phyloP scores from a whole-genome alignment of 2,113 vertebrate genomes.

The Gadus macrocephalus region DNA sequence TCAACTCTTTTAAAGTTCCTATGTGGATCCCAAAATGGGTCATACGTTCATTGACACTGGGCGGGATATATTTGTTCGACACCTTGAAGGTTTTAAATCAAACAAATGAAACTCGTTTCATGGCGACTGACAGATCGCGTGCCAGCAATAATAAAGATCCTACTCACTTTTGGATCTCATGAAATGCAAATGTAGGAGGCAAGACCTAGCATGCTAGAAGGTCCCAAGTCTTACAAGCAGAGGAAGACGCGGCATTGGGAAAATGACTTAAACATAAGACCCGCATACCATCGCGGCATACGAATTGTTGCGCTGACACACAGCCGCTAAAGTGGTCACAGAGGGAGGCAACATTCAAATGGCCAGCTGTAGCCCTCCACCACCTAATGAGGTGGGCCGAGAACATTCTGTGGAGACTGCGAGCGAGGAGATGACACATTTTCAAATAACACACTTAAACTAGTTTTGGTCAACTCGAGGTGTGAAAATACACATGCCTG shows the following conservation, averaged over 20 bases:
- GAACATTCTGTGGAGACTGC: constrained; percentile 1
- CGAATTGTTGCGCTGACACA: constrained; percentile 7
- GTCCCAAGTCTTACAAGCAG: not conserved
- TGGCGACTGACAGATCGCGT: constrained; percentile 15
- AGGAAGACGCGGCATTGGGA: not conserved
- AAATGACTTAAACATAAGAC: constrained; percentile 5
- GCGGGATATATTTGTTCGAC: constrained; percentile 6
- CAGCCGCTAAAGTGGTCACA: constrained; percentile 19
- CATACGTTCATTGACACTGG: constrained; percentile 14
- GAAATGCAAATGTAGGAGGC: constrained; percentile 15
- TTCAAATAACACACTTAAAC: too few species aligned
- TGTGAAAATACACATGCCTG: too few species aligned
- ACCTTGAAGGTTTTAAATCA: constrained; percentile 19
- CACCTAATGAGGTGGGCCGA: constrained; percentile 43
- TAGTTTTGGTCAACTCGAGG: too few species aligned
- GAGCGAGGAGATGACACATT: constrained; percentile 5
- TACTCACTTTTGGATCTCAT: constrained; percentile 23
- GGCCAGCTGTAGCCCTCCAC: constrained; percentile 50
- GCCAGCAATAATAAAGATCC: constrained; percentile 19
- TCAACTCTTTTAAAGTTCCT: not conserved
- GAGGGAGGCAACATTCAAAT: constrained; percentile 31
- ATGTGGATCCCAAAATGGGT: constrained; percentile 10
- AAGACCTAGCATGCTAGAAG: constrained; percentile 31
- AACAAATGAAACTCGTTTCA: constrained; percentile 36
- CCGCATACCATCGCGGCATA: too few species aligned